Evolutionary conservation across 1,140 invertebrate species (phyloP).

Genomic region (Chrysopa pallens): DNA sequence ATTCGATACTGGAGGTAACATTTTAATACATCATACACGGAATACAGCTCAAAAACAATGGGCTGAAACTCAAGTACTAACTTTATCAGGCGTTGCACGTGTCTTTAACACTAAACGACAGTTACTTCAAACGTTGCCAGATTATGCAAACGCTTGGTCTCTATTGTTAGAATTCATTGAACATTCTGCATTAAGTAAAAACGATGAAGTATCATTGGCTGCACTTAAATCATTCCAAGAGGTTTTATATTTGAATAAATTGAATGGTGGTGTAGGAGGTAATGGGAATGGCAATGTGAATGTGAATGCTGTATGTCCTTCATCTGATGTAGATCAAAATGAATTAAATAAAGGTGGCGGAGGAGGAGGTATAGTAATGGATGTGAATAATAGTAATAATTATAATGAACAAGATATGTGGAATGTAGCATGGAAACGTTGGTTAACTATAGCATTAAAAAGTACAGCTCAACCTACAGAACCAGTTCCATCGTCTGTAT

Average conservation of each 20-base stretch:
- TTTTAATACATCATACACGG: slow-evolving; percentile 94
- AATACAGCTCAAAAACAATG: slow-evolving; percentile 99
- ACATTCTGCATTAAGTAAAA: slow-evolving; percentile 74
- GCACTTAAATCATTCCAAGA: slow-evolving; percentile 93
- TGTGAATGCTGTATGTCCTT: too few relatives aligned
- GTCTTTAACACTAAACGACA: slow-evolving; percentile 81
- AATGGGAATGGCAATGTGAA: slow-evolving; percentile 22
- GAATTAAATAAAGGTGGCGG: too few relatives aligned
- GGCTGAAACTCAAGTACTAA: slow-evolving; percentile 84
- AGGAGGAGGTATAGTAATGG: too few relatives aligned
- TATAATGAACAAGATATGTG: slow-evolving; percentile 44
- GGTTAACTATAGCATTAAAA: slow-evolving; percentile 68
- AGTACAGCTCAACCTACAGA: slow-evolving; percentile 47
- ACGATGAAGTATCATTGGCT: slow-evolving; percentile 87
- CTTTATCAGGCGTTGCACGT: slow-evolving; percentile 40
- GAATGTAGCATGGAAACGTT: slow-evolving; percentile 66
- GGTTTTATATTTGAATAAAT: slow-evolving; percentile 51
- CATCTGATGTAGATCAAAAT: too few relatives aligned
- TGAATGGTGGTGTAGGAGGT: slow-evolving; percentile 14
- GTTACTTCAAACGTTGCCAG: slow-evolving; percentile 64
- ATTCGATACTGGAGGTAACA: slow-evolving; percentile 80
- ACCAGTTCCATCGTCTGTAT: slow-evolving; percentile 7
- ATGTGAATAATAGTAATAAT: not conserved
- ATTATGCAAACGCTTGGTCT: slow-evolving; percentile 86
- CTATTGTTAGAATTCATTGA: slow-evolving; percentile 86